Conservation (phyloP, 2,888 invertebrate genomes). For the Germaria angustata region DNA sequence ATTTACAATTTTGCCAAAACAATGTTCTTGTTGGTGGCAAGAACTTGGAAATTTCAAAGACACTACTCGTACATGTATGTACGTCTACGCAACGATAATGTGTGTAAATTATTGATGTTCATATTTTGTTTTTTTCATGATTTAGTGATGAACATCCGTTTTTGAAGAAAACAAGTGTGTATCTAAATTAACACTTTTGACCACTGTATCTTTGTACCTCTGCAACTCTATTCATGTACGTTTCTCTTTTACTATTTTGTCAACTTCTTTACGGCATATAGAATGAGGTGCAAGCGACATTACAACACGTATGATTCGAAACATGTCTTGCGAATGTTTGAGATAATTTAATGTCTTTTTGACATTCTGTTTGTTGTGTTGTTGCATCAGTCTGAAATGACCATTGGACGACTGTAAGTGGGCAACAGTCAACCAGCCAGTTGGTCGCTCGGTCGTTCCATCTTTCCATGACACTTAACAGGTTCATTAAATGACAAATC, state of each 20-base stretch:
- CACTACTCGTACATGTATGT: no score
- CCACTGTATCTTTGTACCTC: not conserved
- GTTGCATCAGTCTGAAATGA: not conserved
- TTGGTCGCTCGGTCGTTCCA: not conserved
- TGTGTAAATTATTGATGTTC: not conserved
- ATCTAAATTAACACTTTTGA: constrained; percentile 43
- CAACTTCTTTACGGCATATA: not conserved
- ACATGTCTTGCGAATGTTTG: constrained; percentile 39
- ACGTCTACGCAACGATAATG: not conserved
- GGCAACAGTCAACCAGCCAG: no score
- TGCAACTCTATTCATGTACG: not conserved
- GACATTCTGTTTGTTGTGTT: constrained; percentile 6
- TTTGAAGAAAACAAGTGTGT: not conserved
- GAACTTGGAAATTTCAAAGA: not conserved
- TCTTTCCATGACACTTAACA: constrained; percentile 14
- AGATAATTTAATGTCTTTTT: constrained; percentile 26
- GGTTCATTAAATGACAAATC: constrained; percentile 55
- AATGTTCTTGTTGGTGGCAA: not conserved
- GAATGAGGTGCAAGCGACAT: constrained; percentile 30
- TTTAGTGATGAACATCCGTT: not conserved
- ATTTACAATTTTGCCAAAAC: constrained; percentile 3
- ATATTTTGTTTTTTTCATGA: not conserved
- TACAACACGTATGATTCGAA: constrained; percentile 35
- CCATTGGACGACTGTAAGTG: not conserved
- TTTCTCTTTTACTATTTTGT: not conserved